Evolutionary conservation across 2,888 invertebrate species (phyloP).

Genomic region (Scaptomyza polygonia): DNA sequence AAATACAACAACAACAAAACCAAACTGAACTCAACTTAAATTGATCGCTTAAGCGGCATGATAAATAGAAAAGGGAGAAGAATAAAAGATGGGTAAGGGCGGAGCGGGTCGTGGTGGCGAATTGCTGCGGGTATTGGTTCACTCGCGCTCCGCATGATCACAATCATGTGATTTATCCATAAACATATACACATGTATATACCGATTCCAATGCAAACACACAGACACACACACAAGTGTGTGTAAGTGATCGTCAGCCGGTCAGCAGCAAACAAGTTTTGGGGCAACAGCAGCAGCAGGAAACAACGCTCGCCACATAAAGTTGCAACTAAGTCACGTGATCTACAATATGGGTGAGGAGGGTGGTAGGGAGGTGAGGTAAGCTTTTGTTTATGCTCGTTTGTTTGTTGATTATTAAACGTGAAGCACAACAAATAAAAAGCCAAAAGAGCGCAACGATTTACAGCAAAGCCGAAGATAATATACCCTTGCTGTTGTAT

Average conservation of each 20-base stretch:
- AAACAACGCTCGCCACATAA: constrained; percentile 17
- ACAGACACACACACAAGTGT: neutral
- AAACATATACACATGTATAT: constrained; percentile 1
- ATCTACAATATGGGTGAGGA: constrained; percentile 20
- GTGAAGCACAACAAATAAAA: neutral
- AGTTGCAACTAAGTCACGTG: constrained; percentile 72
- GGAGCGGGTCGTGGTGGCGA: too few species aligned
- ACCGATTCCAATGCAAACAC: neutral
- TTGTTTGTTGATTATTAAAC: constrained; percentile 1
- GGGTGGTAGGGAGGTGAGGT: neutral
- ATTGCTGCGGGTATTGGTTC: too few species aligned
- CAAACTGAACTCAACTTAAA: constrained; percentile 58
- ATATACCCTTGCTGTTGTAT: neutral
- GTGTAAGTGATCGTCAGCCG: constrained; percentile 42
- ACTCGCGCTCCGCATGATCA: constrained; percentile 67
- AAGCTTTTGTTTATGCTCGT: constrained; percentile 24
- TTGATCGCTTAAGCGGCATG: constrained; percentile 48
- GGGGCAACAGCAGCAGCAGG: constrained; percentile 34
- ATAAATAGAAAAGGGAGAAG: neutral
- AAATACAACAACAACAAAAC: constrained; percentile 21
- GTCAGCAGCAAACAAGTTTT: constrained; percentile 54
- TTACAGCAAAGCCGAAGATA: neutral
- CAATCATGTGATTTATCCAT: constrained; percentile 68
- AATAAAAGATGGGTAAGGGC: constrained; percentile 3
- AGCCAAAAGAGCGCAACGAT: neutral